Evolutionary conservation across 2,888 invertebrate genomes (phyloP).

Genomic region (Lithophane semibrunnea): DNA sequence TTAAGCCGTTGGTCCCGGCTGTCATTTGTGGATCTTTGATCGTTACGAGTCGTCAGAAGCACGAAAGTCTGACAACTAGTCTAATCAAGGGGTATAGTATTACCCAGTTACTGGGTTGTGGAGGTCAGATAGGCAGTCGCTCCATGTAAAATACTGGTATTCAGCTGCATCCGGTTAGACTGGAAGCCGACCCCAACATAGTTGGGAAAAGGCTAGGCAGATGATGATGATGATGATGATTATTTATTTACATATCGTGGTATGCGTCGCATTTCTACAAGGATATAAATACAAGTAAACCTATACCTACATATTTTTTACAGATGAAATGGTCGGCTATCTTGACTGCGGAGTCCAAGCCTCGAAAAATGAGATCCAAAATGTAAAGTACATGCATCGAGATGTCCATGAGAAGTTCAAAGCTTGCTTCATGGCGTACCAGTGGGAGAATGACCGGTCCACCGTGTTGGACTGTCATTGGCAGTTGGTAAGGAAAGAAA

Average conservation of each 20-base stretch:
- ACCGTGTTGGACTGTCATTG: constrained; percentile 74
- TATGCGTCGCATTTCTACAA: background rate
- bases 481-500: constrained; percentile 69
- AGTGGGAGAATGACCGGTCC: constrained; percentile 79
- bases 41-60: no score
- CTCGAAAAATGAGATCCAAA: constrained; percentile 72
- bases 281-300: background rate
- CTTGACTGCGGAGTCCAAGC: constrained; percentile 80
- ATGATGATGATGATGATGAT: no score
- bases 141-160: no score
- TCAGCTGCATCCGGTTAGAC: no score
- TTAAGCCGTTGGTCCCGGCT: no score
- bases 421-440: constrained; percentile 68
- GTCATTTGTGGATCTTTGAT: no score
- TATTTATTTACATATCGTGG: background rate
- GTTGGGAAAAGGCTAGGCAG: no score
- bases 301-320: background rate
- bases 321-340: constrained; percentile 75
- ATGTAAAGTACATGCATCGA: constrained; percentile 65
- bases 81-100: no score
- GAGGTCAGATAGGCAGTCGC: no score
- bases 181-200: no score
- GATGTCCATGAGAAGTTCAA: constrained; percentile 71
- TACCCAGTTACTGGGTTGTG: no score
- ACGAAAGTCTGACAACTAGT: no score